These are phyloP conservation scores for Nomada goodeniana DNA, from an alignment of 2,888 invertebrate genomes.

Conservation along the genomic window DNA sequence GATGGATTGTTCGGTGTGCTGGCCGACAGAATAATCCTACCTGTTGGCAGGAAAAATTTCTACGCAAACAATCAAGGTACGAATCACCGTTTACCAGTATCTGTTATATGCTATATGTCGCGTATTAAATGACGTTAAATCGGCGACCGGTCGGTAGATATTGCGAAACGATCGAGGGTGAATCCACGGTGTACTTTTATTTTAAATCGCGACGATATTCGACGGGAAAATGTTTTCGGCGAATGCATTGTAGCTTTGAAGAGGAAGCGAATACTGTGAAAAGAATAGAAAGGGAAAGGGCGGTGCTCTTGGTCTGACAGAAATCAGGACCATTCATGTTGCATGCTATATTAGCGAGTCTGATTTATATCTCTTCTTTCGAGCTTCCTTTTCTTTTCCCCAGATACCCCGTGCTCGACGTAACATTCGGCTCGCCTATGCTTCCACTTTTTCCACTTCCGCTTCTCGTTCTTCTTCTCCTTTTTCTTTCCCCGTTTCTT, in stretches of 20 bases:
- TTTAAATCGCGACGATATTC: background rate
- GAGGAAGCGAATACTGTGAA: background rate
- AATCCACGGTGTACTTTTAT: constrained; percentile 5
- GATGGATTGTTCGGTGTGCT: constrained; percentile 54
- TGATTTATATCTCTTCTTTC: constrained; percentile 71
- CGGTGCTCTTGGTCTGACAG: constrained; percentile 30
- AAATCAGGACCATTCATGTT: constrained; percentile 69
- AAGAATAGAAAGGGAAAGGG: background rate
- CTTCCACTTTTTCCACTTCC: constrained; percentile 45
- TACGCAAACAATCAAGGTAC: constrained; percentile 28
- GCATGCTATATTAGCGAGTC: constrained; percentile 64
- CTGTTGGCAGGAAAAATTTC: constrained; percentile 60
- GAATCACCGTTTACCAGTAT: background rate
- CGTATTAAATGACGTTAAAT: constrained; percentile 28
- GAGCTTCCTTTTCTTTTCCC: constrained; percentile 56
- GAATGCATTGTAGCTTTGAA: background rate
- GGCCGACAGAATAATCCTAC: constrained; percentile 39
- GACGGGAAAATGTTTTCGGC: too few species aligned
- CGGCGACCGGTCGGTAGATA: background rate
- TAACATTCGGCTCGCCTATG: constrained; percentile 40
- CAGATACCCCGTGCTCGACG: constrained; percentile 17
- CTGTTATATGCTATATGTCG: constrained; percentile 3
- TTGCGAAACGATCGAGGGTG: background rate
- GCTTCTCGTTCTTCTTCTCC: constrained; percentile 31
- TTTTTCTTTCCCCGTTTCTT: background rate